Conservation (phyloP, 2,113 vertebrate species). For the Miniopterus natalensis region DNA sequence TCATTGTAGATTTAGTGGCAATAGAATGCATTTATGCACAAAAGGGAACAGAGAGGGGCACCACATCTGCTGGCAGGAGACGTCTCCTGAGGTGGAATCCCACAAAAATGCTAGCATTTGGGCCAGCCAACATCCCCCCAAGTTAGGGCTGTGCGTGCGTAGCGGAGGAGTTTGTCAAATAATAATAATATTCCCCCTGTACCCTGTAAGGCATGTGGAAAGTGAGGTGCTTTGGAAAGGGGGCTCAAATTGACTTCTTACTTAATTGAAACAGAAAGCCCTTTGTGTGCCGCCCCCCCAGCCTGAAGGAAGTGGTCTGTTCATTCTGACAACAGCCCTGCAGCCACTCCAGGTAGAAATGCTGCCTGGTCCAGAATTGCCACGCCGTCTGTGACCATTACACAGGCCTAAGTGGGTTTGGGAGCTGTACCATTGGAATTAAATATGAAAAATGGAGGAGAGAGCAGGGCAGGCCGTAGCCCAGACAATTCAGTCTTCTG, state of each 20-base stretch:
- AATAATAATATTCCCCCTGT: slow-evolving; percentile 10
- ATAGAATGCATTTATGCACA: background rate
- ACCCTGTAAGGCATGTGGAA: slow-evolving; percentile 9
- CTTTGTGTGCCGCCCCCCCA: slow-evolving; percentile 11
- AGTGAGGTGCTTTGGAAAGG: slow-evolving; percentile 10
- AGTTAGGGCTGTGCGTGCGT: background rate
- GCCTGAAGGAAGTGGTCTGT: background rate
- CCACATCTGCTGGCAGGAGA: background rate
- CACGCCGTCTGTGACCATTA: background rate
- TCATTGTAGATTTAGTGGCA: background rate
- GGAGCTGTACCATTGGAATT: slow-evolving; percentile 57
- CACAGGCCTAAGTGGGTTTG: slow-evolving; percentile 33
- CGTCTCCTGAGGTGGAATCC: background rate
- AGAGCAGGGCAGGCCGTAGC: background rate
- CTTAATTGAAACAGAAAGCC: slow-evolving; percentile 60
- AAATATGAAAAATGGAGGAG: slow-evolving; percentile 71
- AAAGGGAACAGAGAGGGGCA: background rate
- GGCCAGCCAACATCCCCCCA: background rate
- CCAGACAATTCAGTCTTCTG: slow-evolving; percentile 71
- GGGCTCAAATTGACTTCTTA: slow-evolving; percentile 28
- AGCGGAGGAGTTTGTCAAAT: background rate
- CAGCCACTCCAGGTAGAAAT: background rate
- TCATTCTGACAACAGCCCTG: background rate
- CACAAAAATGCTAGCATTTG: background rate
- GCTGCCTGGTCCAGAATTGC: background rate